These are phyloP conservation scores for Okapia johnstoni DNA, from an alignment of 2,113 vertebrate genomes.

Conservation along the genomic window DNA sequence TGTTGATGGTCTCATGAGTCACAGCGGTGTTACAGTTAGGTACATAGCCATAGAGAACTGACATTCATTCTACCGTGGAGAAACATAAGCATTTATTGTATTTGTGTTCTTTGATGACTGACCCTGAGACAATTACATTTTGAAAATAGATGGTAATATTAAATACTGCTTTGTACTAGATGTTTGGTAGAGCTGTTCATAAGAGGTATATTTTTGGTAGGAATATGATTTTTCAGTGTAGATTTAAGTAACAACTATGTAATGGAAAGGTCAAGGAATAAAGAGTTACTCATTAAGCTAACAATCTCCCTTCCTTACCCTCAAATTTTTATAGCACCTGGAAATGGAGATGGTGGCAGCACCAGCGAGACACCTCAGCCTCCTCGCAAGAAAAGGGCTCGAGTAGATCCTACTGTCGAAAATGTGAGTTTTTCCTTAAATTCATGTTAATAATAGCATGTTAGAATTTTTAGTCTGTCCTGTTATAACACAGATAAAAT, in stretches of 20 bases:
- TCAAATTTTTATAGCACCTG: constrained; percentile 83
- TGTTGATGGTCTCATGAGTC: not conserved
- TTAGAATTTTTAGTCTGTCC: not conserved
- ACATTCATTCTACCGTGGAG: not conserved
- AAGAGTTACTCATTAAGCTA: not conserved
- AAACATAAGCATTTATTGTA: not conserved
- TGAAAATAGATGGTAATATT: not conserved
- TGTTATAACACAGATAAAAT: not conserved
- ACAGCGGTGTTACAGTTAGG: not conserved
- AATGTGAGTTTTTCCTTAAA: constrained; percentile 83
- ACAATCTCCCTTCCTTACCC: not conserved
- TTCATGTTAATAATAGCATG: not conserved
- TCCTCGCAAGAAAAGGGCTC: constrained; percentile 96
- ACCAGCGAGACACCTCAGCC: constrained; percentile 95
- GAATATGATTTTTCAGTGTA: not conserved
- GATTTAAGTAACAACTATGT: not conserved
- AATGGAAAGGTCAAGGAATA: not conserved
- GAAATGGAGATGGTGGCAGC: constrained; percentile 94
- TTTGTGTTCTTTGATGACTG: not conserved
- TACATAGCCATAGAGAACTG: not conserved
- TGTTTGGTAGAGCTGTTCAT: not conserved
- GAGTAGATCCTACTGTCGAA: constrained; percentile 97
- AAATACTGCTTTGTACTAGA: not conserved
- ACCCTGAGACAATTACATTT: not conserved
- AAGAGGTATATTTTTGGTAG: not conserved